Conservation (phyloP, 2,888 invertebrate genomes). For the Tupiocoris notatus region DNA sequence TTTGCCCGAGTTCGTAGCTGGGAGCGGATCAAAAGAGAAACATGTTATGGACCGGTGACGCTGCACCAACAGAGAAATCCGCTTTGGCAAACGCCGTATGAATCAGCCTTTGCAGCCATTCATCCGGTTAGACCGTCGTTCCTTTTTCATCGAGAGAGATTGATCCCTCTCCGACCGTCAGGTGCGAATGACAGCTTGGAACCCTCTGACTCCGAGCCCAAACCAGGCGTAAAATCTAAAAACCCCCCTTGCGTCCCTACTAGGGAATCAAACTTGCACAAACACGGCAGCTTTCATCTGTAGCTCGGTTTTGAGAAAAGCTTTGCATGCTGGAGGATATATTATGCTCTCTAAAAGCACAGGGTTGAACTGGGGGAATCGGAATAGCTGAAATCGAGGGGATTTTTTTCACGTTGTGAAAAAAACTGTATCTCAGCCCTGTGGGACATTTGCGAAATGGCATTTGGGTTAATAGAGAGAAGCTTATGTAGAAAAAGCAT, state of each 20-base stretch:
- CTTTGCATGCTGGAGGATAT: not conserved
- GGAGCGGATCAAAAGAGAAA: not conserved
- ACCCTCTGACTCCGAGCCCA: not conserved
- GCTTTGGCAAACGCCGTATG: not conserved
- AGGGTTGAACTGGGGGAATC: no score
- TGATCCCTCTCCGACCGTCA: conserved; percentile 29
- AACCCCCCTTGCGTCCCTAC: not conserved
- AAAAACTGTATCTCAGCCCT: no score
- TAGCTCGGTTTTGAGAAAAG: not conserved
- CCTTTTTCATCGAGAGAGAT: conserved; percentile 13
- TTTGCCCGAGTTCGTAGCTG: not conserved
- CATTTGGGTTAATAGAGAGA: no score
- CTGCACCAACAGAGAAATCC: not conserved
- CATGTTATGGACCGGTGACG: not conserved
- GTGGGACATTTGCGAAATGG: no score
- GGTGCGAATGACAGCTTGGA: conserved; percentile 32
- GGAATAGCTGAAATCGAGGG: not conserved
- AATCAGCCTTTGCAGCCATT: not conserved
- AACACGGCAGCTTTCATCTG: not conserved
- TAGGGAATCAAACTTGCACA: not conserved
- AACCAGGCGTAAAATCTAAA: conserved; percentile 19
- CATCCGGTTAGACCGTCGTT: not conserved
- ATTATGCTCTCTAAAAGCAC: not conserved
- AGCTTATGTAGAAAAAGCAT: no score
- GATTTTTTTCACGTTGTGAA: not conserved